These are phyloP conservation scores for Tetragnatha montana DNA, from an alignment of 2,888 invertebrate genomes.

Conservation along the genomic window DNA sequence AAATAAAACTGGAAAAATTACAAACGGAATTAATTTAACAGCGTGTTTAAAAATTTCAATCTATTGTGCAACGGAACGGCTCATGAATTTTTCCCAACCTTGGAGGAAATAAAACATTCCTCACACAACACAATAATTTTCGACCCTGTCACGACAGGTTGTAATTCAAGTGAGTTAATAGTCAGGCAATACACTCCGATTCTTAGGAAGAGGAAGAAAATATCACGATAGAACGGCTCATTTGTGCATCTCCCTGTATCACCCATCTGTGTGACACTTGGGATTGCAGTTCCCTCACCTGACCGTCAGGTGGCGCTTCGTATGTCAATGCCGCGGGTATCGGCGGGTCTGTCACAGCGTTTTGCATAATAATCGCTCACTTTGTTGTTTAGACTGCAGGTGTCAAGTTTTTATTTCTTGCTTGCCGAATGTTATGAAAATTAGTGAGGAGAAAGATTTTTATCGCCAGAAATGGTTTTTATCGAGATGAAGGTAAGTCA, in stretches of 20 bases:
- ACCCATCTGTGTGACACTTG: neutral
- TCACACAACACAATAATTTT: neutral
- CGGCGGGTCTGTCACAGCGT: neutral
- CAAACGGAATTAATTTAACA: too few relatives aligned
- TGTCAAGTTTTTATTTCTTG: neutral
- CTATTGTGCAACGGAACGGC: too few relatives aligned
- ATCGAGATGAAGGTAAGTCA: constrained; percentile 38
- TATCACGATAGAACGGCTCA: neutral
- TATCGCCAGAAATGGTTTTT: constrained; percentile 40
- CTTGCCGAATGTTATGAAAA: neutral
- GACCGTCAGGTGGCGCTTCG: neutral
- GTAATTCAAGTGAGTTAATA: neutral
- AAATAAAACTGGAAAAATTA: too few relatives aligned
- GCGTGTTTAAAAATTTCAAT: too few relatives aligned
- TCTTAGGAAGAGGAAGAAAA: neutral
- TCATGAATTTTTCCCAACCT: too few relatives aligned
- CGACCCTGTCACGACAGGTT: neutral
- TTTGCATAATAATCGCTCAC: neutral
- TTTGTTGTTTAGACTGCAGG: neutral
- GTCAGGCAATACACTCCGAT: neutral
- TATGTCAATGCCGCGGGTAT: neutral
- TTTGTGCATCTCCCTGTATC: neutral
- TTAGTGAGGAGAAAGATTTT: neutral
- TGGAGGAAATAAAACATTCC: too few relatives aligned
- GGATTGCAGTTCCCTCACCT: neutral